Evolutionary conservation across 2,113 vertebrate genomes (phyloP).

Genomic region (Leptosomus discolor): DNA sequence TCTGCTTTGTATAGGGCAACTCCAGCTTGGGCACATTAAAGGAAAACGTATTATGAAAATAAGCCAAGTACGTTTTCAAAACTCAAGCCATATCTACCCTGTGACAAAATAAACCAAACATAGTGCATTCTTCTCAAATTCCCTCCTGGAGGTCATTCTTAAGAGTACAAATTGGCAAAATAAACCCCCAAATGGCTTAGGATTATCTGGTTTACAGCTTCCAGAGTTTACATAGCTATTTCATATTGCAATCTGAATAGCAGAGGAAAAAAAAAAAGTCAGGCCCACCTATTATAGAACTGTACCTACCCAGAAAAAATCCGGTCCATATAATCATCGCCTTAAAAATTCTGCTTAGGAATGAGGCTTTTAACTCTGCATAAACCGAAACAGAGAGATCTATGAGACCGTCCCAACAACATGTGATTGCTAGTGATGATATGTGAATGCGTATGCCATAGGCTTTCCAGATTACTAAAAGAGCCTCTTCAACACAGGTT

Average conservation of each 20-base stretch:
- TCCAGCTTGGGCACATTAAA: background rate
- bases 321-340: background rate
- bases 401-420: background rate
- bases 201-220: background rate
- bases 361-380: background rate
- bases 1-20: background rate
- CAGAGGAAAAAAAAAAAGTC: background rate
- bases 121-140: background rate
- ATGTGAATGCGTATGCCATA: background rate
- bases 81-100: background rate
- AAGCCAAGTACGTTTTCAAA: background rate
- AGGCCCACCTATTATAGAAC: background rate
- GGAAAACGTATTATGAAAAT: background rate
- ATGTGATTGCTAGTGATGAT: background rate
- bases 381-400: background rate
- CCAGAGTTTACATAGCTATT: background rate
- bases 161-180: background rate
- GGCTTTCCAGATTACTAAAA: background rate
- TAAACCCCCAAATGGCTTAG: background rate
- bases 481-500: background rate
- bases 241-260: background rate
- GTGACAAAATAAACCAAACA: background rate
- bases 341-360: background rate
- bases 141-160: background rate
- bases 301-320: background rate